phyloP scores from a whole-genome alignment of 1,140 invertebrate genomes.

The Drosophila tani region DNA sequence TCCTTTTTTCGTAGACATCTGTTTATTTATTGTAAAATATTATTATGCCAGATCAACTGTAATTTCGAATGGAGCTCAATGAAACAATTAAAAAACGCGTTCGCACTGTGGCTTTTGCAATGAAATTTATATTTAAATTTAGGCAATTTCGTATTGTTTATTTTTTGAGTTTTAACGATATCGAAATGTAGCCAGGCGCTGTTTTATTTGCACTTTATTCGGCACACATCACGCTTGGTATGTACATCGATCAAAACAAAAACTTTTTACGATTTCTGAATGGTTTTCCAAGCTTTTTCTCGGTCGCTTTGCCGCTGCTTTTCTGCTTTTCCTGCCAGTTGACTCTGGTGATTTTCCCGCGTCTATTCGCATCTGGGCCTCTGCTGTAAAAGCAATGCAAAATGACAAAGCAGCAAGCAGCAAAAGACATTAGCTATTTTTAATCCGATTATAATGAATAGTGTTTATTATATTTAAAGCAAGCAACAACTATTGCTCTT shows the following conservation, averaged over 20 bases:
- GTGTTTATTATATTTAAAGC: conserved; percentile 76
- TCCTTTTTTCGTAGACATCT: conserved; percentile 5
- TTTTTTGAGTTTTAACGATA: conserved; percentile 17
- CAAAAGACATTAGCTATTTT: conserved; percentile 71
- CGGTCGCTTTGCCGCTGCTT: conserved; percentile 21
- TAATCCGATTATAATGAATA: conserved; percentile 79
- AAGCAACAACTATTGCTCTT: conserved; percentile 61
- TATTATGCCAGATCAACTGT: conserved; percentile 9
- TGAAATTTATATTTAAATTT: background rate
- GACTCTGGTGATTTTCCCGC: conserved; percentile 24
- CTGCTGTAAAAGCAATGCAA: conserved; percentile 47
- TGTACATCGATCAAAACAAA: conserved; percentile 40
- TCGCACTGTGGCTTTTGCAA: background rate
- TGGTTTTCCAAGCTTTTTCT: conserved; percentile 45
- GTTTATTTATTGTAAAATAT: conserved; percentile 9
- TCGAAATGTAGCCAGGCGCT: conserved; percentile 13
- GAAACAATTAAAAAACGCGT: conserved; percentile 3
- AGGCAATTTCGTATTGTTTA: conserved; percentile 13
- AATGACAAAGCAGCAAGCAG: conserved; percentile 38
- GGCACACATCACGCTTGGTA: conserved; percentile 1
- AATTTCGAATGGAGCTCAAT: conserved; percentile 1
- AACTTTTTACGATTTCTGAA: conserved; percentile 39
- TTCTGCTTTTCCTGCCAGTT: conserved; percentile 18
- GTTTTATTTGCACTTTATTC: conserved; percentile 22
- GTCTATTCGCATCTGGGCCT: conserved; percentile 30